Conservation (phyloP, 2,113 vertebrate genomes). For the Platysternon megacephalum region DNA sequence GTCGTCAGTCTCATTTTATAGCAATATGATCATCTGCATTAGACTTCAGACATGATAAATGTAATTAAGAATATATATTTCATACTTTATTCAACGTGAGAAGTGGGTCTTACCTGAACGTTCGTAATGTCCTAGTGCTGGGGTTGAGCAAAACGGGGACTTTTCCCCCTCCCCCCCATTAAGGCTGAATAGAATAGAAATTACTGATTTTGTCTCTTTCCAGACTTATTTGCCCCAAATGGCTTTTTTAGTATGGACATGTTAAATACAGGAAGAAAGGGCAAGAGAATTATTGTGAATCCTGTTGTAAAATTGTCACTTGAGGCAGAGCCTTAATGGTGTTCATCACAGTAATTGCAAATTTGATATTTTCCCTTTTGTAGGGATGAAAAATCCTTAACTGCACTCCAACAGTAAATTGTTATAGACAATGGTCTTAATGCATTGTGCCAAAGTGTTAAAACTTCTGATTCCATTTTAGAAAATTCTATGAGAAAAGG, state of each 20-base stretch:
- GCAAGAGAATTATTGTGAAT: background rate
- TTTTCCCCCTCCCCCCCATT: background rate
- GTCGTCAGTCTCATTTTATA: background rate
- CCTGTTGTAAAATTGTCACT: background rate
- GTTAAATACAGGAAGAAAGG: background rate
- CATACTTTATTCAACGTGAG: background rate
- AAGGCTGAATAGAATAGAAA: background rate
- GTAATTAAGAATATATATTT: background rate
- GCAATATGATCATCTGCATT: background rate
- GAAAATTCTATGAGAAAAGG: background rate
- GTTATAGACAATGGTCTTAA: background rate
- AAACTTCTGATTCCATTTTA: background rate
- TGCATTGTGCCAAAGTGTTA: background rate
- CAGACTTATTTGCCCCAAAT: background rate
- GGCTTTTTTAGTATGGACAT: background rate
- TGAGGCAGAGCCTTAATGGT: conserved; percentile 2
- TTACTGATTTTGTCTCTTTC: background rate
- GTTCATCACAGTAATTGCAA: background rate
- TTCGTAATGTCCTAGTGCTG: background rate
- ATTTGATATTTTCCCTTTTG: background rate
- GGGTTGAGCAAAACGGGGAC: background rate
- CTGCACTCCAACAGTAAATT: background rate
- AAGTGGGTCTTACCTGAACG: background rate
- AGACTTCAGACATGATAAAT: background rate
- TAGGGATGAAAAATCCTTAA: background rate